Evolutionary conservation across 2,888 invertebrate species (phyloP), one percentile per base, ranked within the genome.

Genomic region (Beris morrisii): DNA sequence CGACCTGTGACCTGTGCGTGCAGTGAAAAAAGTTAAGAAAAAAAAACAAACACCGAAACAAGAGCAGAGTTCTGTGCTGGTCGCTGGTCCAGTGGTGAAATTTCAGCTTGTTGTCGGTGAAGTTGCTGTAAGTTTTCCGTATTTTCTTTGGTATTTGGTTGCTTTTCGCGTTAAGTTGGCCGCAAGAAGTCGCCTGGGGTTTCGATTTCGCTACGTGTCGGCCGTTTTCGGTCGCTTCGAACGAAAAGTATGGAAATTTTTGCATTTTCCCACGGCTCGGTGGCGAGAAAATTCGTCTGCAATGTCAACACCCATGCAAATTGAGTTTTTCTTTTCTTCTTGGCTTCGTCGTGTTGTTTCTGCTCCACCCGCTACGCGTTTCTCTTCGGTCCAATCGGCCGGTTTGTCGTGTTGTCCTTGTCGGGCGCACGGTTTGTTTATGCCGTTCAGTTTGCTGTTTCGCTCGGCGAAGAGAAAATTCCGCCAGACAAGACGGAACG

Each of bases 291-390:
- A 56, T 59, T 64, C 59, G 61, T 43, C 61, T 61, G 61, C 66
- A 67, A 67, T 69, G 69, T 69, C 69, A 69, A 69, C 69, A 69
- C 69, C 69, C 69, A 69, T 69, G 69, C 65, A 69, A 69, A 69
- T 69, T 68, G 66, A 52, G 50, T 61, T 64, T 64, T 52, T 30
- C 52, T 56, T 54, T 50, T 43, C 61, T 22, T 22, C 22, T 22
- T 22, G 22, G 1, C 38, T 38, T 38, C 38, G 38, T 38, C 9
- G 38, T 9, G 38, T 38, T 38, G 22, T 48, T 38, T 61, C 55
- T 22, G 43, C 30, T 63, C 54, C 54, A 55, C 44, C 54, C 56
- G 52, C 45, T 56, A 55, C 52, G 43, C 28, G 15, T 38, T 52
- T 52, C 56, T 68, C 65, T 38, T 61, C 7, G 9, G 53, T 53